phyloP scores from a whole-genome alignment of 1,140 invertebrate genomes.

The Trichonephila clavata region DNA sequence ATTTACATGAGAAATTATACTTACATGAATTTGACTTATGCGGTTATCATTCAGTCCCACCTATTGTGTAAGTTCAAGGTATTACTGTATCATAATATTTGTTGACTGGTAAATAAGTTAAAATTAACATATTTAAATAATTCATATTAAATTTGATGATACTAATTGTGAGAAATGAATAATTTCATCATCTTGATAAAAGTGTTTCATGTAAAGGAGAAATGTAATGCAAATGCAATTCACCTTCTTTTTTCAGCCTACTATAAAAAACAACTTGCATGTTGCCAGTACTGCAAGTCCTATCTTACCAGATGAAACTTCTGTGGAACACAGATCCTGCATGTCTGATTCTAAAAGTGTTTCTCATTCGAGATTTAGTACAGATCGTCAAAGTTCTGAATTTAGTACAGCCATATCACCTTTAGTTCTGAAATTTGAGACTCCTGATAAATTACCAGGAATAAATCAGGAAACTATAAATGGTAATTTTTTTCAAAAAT shows the following conservation, averaged over 20 bases:
- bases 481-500: too few species aligned
- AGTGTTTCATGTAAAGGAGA: too few species aligned
- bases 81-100: too few species aligned
- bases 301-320: background rate
- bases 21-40: too few species aligned
- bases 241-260: slow-evolving; percentile 10
- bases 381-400: background rate
- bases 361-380: background rate
- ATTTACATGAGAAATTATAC: too few species aligned
- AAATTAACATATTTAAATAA: too few species aligned
- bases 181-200: too few species aligned
- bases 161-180: too few species aligned
- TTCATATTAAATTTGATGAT: too few species aligned
- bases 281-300: slow-evolving; percentile 34
- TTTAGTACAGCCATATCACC: slow-evolving; percentile 4
- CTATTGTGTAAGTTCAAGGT: too few species aligned
- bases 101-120: too few species aligned
- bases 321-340: background rate
- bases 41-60: too few species aligned
- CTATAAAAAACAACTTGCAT: slow-evolving; percentile 9
- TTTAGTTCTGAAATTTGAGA: slow-evolving; percentile 46
- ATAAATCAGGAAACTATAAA: background rate
- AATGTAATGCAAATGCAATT: background rate
- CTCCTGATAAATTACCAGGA: slow-evolving; percentile 36
- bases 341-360: background rate